Percentiles rank a stretch among this genome's conserved stretches.
These are phyloP conservation scores for Onychorhynchus coronatus DNA, from an alignment of 2,113 vertebrate genomes.

Conservation along the genomic window DNA sequence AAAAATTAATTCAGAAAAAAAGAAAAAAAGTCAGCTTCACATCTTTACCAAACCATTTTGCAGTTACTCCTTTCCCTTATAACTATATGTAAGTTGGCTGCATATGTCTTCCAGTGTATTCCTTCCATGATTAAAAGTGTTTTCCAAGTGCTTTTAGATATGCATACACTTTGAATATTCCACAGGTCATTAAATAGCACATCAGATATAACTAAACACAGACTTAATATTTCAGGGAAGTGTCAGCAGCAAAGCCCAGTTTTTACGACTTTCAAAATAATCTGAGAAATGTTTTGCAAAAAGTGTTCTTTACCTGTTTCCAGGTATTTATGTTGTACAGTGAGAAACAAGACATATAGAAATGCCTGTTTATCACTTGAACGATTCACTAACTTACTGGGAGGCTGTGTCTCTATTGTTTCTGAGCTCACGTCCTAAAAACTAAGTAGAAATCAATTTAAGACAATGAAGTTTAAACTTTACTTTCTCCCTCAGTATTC, in stretches of 20 bases:
- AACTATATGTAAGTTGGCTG: neutral
- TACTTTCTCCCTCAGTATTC: constrained; percentile 6
- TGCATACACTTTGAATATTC: neutral
- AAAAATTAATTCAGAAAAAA: neutral
- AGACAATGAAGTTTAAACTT: constrained; percentile 47
- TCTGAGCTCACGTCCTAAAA: constrained; percentile 55
- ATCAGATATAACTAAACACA: neutral
- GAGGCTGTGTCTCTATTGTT: neutral
- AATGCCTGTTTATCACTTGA: constrained; percentile 53
- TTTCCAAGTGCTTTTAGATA: neutral
- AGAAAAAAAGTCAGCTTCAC: neutral
- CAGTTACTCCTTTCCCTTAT: neutral
- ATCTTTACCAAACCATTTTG: neutral
- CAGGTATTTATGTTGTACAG: constrained; percentile 27
- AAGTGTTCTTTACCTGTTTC: constrained; percentile 39
- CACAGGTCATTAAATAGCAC: neutral
- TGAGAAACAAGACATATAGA: constrained; percentile 38
- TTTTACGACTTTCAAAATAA: neutral
- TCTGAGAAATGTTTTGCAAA: constrained; percentile 4
- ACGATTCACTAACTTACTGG: constrained; percentile 21
- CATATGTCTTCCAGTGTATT: neutral
- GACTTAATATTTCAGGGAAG: neutral
- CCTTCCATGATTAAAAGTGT: neutral
- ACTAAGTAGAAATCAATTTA: constrained; percentile 53
- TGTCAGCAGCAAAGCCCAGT: neutral